These are phyloP conservation scores for Yoshiicerus persimilis DNA, from an alignment of 1,140 invertebrate species.

Conservation along the genomic window DNA sequence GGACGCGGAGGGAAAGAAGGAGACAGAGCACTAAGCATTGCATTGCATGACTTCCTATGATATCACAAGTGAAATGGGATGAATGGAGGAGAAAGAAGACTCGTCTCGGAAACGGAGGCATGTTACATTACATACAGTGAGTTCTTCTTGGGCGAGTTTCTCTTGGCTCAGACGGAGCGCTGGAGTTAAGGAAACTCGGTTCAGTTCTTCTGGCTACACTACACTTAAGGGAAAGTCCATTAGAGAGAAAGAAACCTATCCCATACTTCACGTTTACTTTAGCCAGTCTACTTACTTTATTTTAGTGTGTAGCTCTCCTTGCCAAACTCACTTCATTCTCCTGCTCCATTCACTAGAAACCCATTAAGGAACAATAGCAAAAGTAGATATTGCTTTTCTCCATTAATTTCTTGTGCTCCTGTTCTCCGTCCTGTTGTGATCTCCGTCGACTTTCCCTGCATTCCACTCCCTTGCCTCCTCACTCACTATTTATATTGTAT, in stretches of 20 bases:
- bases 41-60: background rate
- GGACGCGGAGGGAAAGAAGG: background rate
- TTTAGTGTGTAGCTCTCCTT: conserved; percentile 13
- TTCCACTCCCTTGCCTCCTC: background rate
- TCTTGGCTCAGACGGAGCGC: background rate
- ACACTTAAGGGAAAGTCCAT: conserved; percentile 49
- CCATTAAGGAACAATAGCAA: conserved; percentile 47
- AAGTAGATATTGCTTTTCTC: conserved; percentile 48
- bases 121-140: background rate
- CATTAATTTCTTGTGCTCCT: conserved; percentile 45
- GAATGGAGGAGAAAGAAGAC: background rate
- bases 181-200: conserved; percentile 1
- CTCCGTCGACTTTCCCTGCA: background rate
- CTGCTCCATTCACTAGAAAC: conserved; percentile 42
- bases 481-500: conserved; percentile 6
- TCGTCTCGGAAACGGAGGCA: background rate
- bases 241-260: conserved; percentile 48
- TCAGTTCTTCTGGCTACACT: conserved; percentile 5
- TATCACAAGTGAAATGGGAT: background rate
- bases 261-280: conserved; percentile 46
- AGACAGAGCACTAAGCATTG: background rate
- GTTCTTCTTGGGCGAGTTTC: no score
- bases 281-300: conserved; percentile 21
- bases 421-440: background rate
- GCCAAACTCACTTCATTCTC: background rate